Percentiles rank a stretch among this genome's conserved stretches.
Evolutionary conservation across 2,113 vertebrate species (phyloP).

Genomic region (Gasterosteus aculeatus): DNA sequence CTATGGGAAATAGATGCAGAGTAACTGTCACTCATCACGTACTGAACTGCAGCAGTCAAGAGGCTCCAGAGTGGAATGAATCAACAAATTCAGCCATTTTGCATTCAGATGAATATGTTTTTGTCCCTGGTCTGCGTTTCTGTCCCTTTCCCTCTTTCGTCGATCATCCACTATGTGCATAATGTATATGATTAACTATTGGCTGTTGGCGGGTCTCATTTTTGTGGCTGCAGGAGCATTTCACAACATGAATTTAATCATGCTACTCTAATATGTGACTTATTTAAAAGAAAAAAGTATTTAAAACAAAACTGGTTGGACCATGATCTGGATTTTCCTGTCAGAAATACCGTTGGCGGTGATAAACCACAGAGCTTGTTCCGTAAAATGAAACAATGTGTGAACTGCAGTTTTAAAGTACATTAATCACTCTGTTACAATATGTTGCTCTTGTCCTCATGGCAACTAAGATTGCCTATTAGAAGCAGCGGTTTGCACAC

Average conservation of each 20-base stretch:
- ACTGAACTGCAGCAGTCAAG: slow-evolving; percentile 27
- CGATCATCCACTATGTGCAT: slow-evolving; percentile 37
- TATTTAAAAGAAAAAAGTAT: not conserved
- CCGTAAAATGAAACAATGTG: not conserved
- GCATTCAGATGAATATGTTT: slow-evolving; percentile 40
- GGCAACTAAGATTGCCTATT: slow-evolving; percentile 49
- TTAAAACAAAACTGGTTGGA: not conserved
- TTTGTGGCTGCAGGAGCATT: not conserved
- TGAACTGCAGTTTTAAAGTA: not conserved
- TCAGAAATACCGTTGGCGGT: not conserved
- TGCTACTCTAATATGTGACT: not conserved
- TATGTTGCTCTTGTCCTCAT: slow-evolving; percentile 34
- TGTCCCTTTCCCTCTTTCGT: not conserved
- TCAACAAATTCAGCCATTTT: slow-evolving; percentile 22
- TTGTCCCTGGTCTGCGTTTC: not conserved
- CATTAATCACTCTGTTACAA: slow-evolving; percentile 16
- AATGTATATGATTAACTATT: slow-evolving; percentile 47
- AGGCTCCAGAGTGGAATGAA: slow-evolving; percentile 34
- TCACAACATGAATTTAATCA: not conserved
- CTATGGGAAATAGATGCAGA: slow-evolving; percentile 30
- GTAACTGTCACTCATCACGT: slow-evolving; percentile 48
- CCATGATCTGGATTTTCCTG: not conserved
- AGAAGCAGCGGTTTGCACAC: slow-evolving; percentile 46
- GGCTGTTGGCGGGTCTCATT: slow-evolving; percentile 21
- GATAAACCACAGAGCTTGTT: not conserved